These are phyloP conservation scores for Thalassaphorura encarpata DNA, from an alignment of 1,140 invertebrate genomes.

Conservation along the genomic window DNA sequence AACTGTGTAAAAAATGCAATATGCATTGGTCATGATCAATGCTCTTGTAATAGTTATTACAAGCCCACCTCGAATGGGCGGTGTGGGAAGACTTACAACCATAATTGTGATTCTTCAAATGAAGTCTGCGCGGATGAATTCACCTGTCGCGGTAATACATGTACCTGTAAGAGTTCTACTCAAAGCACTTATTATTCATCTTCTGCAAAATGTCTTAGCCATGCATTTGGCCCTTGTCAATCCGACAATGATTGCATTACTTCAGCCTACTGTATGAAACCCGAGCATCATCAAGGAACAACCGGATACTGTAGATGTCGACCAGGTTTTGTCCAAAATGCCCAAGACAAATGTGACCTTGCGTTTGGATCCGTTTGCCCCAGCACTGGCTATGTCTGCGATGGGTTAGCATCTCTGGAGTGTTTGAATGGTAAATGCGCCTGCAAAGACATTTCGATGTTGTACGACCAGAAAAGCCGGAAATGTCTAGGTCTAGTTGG, in stretches of 20 bases:
- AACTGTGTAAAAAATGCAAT: neutral
- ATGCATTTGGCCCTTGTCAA: neutral
- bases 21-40: neutral
- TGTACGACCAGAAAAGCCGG: neutral
- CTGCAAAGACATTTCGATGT: conserved; percentile 1
- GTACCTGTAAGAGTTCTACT: neutral
- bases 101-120: neutral
- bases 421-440: conserved; percentile 5
- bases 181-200: neutral
- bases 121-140: neutral
- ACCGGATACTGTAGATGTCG: neutral
- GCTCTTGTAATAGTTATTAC: neutral
- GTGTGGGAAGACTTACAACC: neutral
- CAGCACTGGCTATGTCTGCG: neutral
- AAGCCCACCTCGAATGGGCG: neutral
- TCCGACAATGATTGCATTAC: neutral
- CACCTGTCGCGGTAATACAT: too few species aligned
- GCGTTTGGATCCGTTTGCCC: neutral
- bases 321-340: neutral
- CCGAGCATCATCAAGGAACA: too few species aligned
- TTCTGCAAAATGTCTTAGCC: neutral
- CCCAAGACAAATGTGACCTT: neutral
- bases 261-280: neutral
- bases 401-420: neutral
- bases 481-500: conserved; percentile 3